phyloP scores from a whole-genome alignment of 2,888 invertebrate genomes.

The Rambutsinella grinnellia region DNA sequence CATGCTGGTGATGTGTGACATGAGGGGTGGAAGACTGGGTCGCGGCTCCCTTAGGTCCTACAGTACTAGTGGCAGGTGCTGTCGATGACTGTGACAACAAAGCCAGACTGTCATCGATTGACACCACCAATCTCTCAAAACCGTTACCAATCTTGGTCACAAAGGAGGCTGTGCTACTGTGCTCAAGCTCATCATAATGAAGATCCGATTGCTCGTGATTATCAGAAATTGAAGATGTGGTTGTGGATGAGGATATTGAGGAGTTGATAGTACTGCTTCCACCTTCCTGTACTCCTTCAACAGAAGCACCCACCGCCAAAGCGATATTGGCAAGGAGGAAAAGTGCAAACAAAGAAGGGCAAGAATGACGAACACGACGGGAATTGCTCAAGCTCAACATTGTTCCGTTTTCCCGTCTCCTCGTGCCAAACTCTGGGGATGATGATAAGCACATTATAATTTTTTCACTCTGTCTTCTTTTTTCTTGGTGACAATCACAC shows the following conservation, averaged over 20 bases:
- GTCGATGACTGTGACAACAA: constrained; percentile 46
- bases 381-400: constrained; percentile 43
- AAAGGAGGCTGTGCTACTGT: constrained; percentile 51
- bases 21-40: constrained; percentile 4
- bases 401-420: constrained; percentile 36
- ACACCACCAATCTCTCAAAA: constrained; percentile 64
- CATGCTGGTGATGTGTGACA: constrained; percentile 59
- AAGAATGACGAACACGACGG: constrained; percentile 18
- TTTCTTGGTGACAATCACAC: constrained; percentile 35
- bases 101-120: constrained; percentile 63
- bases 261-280: constrained; percentile 1
- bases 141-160: constrained; percentile 65
- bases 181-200: constrained; percentile 12
- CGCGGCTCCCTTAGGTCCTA: constrained; percentile 42
- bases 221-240: constrained; percentile 16
- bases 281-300: constrained; percentile 3
- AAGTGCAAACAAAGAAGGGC: constrained; percentile 31
- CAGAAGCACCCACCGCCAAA: constrained; percentile 33
- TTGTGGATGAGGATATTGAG: constrained; percentile 10
- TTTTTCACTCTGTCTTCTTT: constrained; percentile 16
- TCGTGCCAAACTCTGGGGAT: constrained; percentile 38
- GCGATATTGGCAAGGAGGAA: constrained; percentile 30
- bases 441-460: constrained; percentile 27
- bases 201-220: constrained; percentile 28
- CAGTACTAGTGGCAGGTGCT: constrained; percentile 5